These are phyloP conservation scores for Periophthalmus modestus DNA, from an alignment of 2,113 vertebrate genomes.

Conservation along the genomic window DNA sequence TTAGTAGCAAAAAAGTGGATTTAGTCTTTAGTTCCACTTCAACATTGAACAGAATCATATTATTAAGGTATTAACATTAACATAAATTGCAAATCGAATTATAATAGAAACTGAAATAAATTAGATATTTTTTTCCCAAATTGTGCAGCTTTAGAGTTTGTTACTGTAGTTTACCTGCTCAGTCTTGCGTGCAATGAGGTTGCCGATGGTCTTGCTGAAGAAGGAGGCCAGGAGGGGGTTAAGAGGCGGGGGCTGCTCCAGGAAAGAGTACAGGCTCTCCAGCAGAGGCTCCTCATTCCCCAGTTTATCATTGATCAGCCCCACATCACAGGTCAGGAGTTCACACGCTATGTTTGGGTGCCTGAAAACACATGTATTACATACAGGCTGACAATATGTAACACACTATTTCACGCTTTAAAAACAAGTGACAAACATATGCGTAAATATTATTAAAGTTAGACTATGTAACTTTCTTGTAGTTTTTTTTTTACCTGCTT, in stretches of 20 bases:
- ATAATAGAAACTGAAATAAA: too few relatives aligned
- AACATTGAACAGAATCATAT: too few relatives aligned
- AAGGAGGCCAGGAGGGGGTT: constrained; percentile 97
- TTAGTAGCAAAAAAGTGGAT: too few relatives aligned
- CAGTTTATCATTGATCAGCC: constrained; percentile 92
- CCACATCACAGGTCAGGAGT: constrained; percentile 92
- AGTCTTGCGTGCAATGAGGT: constrained; percentile 93
- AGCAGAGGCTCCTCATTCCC: constrained; percentile 89
- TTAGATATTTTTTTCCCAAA: too few relatives aligned
- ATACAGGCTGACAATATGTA: background rate
- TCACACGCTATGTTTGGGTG: constrained; percentile 95
- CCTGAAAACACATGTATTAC: constrained; percentile 67
- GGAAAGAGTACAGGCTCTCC: constrained; percentile 87
- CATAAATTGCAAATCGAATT: too few relatives aligned
- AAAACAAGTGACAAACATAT: constrained; percentile 24
- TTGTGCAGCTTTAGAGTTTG: too few relatives aligned
- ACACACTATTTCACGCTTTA: constrained; percentile 4
- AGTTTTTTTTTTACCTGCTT: too few relatives aligned
- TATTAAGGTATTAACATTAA: too few relatives aligned
- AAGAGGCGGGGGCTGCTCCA: constrained; percentile 89
- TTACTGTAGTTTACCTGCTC: constrained; percentile 84
- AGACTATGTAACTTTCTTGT: too few relatives aligned
- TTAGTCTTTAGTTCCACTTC: too few relatives aligned
- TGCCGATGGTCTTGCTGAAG: constrained; percentile 97
- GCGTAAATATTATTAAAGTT: constrained; percentile 18